Evolutionary conservation across 2,888 invertebrate genomes (phyloP), one percentile per base, ranked within the genome.

Genomic region (Bugula neritina): DNA sequence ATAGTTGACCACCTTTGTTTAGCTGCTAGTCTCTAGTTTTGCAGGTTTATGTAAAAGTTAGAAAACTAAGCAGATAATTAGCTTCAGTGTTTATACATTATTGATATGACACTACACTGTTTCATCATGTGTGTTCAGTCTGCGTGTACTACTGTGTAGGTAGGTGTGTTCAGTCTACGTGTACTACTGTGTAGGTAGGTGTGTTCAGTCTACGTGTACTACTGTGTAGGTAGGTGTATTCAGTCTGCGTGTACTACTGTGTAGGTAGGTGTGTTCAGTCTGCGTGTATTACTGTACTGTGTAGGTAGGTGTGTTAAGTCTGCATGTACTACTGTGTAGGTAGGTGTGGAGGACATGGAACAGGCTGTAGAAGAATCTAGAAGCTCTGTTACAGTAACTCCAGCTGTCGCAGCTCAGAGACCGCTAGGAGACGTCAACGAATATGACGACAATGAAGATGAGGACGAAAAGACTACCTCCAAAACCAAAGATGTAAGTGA

Each of bases 361-460:
- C 70, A 54, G 25, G 70, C 70, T 25, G 70, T 70, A 10, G 54
- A 43, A 23, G 70, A 54, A 52, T 54, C 52, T 29, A 54, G 52
- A 29, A 70, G 70, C 25, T 2, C n/a, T 43, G 52, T 43, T 1
- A 54, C 70, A 54, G 52, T 43, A 5, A 54, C 13, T 2, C 29
- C 52, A 25, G 23, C 29, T 3, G 23, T 31, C 10, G 3, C 21
- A 5, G 35, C 5, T 10, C 70, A 54, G 52, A 2, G 43, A 54
- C 70, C 70, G 2, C 70, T 54, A 10, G 52, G 43, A 1, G 70
- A 43, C 10, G 35, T 23, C 25, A 29, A 43, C 43, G 52, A 70
- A 5, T n/a, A 63, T n/a, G 34, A 63, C 13, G 63, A 63, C n/a
- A 76, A 77, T 10, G 73, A 74, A 34, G 73, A 76, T n/a, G 75